Base-by-base conservation (phyloP, 2,113 vertebrate genomes). In the Semnornis frantzii region DNA sequence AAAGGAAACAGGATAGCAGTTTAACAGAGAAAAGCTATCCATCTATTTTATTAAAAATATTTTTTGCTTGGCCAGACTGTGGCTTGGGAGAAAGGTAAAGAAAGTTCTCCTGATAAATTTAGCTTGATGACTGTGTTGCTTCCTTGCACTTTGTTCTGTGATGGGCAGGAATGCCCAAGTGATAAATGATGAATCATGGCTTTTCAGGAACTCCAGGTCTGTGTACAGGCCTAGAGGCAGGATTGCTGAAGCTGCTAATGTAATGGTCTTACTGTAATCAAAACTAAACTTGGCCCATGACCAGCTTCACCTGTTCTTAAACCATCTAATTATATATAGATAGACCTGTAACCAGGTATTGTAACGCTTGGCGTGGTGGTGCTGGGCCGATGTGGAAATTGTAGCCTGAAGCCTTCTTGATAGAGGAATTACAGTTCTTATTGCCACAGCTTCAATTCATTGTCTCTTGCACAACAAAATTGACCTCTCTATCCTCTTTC, bases 131-230 rank as follows among this genome's bases (percentile, higher is more conserved):
- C 46, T 91, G 59, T 89, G 63, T 72, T 75, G 68, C 65, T 78
- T n/a, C 71, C 78, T 66, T 89, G 33, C 46, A 68, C 64, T 77
- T 87, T 8, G 6, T 59, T 80, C 48, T 69, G 8, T 71, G 74
- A 70, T 19, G 42, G 58, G 28, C 37, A 50, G 72, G 84, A 92
- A 77, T 52, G 28, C 25, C 65, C 8, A 37, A 71, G 73, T 46
- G 73, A 77, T 85, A 94, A 89, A 31, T 27, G 58, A 77, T 87
- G 87, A 93, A 82, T 94, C 91, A 88, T 58, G 31, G 33, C 54
- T 90, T 94, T 94, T 91, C 44, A 87, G 85, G 75, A 93, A 79
- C 78, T 68, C 30, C 20, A 44, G 66, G n/a, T 25, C 68, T 82
- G 14, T 54, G 14, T 39, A 27, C 25, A 75, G 50, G 77, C 78